A percentile compares a stretch with the other conserved stretches of the same genome.
phyloP scores from a whole-genome alignment of 2,888 invertebrate species.

The Heliconius cydno region DNA sequence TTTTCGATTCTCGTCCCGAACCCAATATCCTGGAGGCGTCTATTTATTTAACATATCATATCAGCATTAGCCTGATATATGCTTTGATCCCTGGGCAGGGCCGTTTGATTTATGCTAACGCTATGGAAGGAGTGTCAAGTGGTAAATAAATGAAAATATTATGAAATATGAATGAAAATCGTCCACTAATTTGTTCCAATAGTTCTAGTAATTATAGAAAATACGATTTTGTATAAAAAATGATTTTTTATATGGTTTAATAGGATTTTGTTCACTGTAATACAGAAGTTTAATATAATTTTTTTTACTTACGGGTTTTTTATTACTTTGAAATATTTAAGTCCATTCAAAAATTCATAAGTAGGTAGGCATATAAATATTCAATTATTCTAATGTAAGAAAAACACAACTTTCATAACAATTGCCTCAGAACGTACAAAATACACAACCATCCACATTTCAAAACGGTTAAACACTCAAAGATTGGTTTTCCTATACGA shows the following conservation, averaged over 20 bases:
- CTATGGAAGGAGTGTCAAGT: conserved; percentile 56
- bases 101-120: conserved; percentile 74
- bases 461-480: conserved; percentile 16
- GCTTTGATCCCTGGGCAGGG: conserved; percentile 67
- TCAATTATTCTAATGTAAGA: too few relatives aligned
- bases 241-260: too few relatives aligned
- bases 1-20: conserved; percentile 66
- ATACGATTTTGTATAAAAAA: too few relatives aligned
- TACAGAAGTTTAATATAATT: too few relatives aligned
- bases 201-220: too few relatives aligned
- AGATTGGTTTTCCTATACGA: conserved; percentile 19
- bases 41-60: conserved; percentile 84
- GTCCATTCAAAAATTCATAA: too few relatives aligned
- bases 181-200: too few relatives aligned
- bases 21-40: conserved; percentile 76
- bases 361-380: too few relatives aligned
- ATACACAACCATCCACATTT: neutral
- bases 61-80: conserved; percentile 82
- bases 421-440: neutral
- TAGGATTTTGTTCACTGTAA: too few relatives aligned
- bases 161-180: too few relatives aligned
- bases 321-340: too few relatives aligned
- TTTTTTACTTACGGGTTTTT: too few relatives aligned
- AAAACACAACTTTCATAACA: neutral
- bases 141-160: neutral